Evolutionary conservation across 2,113 vertebrate genomes (phyloP).

Genomic region (Petrocephalus microphthalmus): DNA sequence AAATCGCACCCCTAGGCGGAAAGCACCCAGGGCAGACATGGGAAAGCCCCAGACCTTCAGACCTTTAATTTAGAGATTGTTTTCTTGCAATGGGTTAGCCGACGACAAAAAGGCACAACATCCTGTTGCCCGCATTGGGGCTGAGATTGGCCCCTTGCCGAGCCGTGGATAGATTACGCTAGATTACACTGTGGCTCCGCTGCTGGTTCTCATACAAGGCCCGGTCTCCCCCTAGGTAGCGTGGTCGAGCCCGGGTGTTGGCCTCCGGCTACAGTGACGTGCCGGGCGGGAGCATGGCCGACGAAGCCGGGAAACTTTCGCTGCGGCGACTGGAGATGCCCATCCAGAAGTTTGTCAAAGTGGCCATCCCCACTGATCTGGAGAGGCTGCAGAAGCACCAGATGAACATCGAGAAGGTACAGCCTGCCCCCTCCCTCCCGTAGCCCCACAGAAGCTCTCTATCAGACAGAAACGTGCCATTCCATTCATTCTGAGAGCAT

Average conservation of each 20-base stretch:
- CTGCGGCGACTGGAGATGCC: slow-evolving; percentile 84
- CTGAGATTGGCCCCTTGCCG: not conserved
- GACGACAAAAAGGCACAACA: not conserved
- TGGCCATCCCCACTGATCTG: slow-evolving; percentile 92
- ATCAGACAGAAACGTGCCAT: not conserved
- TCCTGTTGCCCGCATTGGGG: not conserved
- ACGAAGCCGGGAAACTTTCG: slow-evolving; percentile 78
- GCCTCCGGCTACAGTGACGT: not conserved
- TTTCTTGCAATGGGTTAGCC: not conserved
- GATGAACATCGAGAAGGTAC: slow-evolving; percentile 93
- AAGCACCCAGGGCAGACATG: not conserved
- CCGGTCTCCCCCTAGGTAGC: not conserved
- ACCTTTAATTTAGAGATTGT: not conserved
- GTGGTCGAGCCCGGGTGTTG: not conserved
- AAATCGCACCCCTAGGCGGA: not conserved
- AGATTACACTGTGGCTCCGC: not conserved
- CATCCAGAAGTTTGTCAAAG: slow-evolving; percentile 92
- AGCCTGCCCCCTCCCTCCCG: not conserved
- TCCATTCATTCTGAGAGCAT: not conserved
- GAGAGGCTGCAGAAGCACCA: slow-evolving; percentile 90
- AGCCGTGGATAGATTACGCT: not conserved
- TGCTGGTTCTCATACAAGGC: not conserved
- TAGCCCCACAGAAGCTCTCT: not conserved
- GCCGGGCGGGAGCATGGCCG: slow-evolving; percentile 67
- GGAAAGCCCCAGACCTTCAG: not conserved